Conservation (phyloP, 2,888 invertebrate genomes). For the Seladonia tumulorum region DNA sequence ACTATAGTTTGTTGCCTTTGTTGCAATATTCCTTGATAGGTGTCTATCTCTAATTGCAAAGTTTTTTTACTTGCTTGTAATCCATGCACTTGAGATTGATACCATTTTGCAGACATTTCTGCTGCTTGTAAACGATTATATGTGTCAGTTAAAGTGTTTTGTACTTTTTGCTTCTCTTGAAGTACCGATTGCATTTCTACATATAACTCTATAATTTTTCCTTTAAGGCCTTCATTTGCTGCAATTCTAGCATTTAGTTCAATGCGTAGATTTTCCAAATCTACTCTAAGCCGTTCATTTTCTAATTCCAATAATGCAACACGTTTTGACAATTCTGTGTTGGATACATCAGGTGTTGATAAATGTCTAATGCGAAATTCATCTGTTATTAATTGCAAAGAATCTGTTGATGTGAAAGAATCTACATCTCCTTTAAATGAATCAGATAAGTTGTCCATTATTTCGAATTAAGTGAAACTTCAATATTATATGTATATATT, state of each 20-base stretch:
- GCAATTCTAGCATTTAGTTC: constrained; percentile 77
- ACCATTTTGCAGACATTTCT: constrained; percentile 77
- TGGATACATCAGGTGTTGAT: constrained; percentile 74
- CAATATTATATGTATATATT: not conserved
- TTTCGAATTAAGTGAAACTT: constrained; percentile 12
- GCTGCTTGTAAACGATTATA: constrained; percentile 66
- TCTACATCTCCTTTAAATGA: constrained; percentile 75
- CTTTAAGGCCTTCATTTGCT: constrained; percentile 77
- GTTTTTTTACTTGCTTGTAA: constrained; percentile 74
- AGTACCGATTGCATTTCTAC: constrained; percentile 74
- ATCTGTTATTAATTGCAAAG: constrained; percentile 72
- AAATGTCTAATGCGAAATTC: constrained; percentile 74
- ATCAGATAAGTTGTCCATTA: constrained; percentile 76
- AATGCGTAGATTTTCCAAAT: constrained; percentile 74
- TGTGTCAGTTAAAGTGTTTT: constrained; percentile 71
- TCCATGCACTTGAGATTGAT: constrained; percentile 74
- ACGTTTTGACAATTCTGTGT: constrained; percentile 73
- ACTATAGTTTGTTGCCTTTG: constrained; percentile 73
- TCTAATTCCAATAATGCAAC: constrained; percentile 74
- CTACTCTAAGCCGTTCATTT: constrained; percentile 75
- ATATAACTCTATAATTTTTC: constrained; percentile 76
- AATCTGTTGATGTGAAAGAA: constrained; percentile 74
- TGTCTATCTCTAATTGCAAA: constrained; percentile 74
- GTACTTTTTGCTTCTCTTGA: constrained; percentile 75
- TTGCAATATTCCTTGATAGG: constrained; percentile 74